Conservation (phyloP, 2,888 invertebrate genomes). For the Panzeria rudis region DNA sequence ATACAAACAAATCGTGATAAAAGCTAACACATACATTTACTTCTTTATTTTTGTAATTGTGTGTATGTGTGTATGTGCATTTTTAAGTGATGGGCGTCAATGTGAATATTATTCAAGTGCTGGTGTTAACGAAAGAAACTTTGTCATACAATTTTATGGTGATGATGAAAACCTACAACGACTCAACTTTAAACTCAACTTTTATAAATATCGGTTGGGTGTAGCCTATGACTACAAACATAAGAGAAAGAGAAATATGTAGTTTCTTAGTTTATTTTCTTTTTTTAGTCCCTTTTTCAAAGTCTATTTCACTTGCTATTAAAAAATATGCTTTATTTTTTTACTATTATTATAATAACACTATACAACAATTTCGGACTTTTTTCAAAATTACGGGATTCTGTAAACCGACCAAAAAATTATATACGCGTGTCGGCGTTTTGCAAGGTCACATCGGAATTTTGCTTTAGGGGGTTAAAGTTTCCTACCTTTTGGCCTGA, state of each 20-base stretch:
- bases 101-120: slow-evolving; percentile 67
- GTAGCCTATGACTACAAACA: slow-evolving; percentile 8
- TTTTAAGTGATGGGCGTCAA: slow-evolving; percentile 68
- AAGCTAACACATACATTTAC: slow-evolving; percentile 24
- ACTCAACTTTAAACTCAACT: slow-evolving; percentile 50
- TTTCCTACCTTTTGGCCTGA: too few species aligned
- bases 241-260: slow-evolving; percentile 2
- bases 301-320: slow-evolving; percentile 18
- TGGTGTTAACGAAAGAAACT: slow-evolving; percentile 64
- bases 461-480: too few species aligned
- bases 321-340: slow-evolving; percentile 36
- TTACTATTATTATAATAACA: slow-evolving; percentile 13
- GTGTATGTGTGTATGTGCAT: slow-evolving; percentile 2
- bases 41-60: background rate
- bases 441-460: too few species aligned
- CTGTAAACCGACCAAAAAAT: too few species aligned
- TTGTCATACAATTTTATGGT: slow-evolving; percentile 66
- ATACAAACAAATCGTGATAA: slow-evolving; percentile 54
- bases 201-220: slow-evolving; percentile 51
- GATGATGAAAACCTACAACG: slow-evolving; percentile 59
- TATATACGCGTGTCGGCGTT: too few species aligned
- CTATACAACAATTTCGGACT: too few species aligned
- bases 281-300: background rate
- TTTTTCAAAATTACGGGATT: too few species aligned
- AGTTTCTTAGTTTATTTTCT: slow-evolving; percentile 9